Conservation (phyloP, 2,113 vertebrate genomes). For the Pristiophorus japonicus region DNA sequence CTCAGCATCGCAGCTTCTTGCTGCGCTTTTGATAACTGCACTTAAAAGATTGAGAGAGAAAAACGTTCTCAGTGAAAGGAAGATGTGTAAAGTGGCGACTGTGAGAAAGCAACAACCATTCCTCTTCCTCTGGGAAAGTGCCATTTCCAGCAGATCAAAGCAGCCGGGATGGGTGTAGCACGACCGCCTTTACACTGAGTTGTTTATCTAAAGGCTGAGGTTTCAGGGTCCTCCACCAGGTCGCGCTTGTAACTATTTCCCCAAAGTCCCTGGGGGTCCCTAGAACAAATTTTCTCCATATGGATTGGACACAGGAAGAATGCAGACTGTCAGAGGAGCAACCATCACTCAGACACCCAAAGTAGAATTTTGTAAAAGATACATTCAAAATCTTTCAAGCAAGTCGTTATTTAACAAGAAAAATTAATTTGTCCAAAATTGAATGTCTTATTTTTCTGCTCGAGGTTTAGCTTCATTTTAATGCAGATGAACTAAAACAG, state of each 20-base stretch:
- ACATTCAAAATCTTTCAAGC: background rate
- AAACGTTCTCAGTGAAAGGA: background rate
- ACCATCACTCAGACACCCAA: background rate
- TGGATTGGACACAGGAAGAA: background rate
- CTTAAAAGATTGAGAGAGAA: background rate
- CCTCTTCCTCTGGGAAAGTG: conserved; percentile 11
- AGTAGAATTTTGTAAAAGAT: background rate
- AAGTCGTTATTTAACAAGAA: background rate
- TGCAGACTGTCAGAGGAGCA: background rate
- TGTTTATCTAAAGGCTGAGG: conserved; percentile 20
- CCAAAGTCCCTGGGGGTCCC: background rate
- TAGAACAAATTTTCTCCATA: background rate
- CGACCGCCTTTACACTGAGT: background rate
- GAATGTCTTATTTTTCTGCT: background rate
- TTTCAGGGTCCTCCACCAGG: background rate
- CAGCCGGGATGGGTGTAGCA: background rate
- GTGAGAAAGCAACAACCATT: conserved; percentile 21
- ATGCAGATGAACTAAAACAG: background rate
- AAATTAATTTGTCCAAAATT: background rate
- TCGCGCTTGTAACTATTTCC: conserved; percentile 16
- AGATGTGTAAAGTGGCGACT: background rate
- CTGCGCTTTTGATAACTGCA: background rate
- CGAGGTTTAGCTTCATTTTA: background rate
- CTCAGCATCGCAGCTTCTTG: background rate
- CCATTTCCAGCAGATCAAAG: background rate